These are phyloP conservation scores for Oreamnos americanus DNA, from an alignment of 2,113 vertebrate genomes.

Conservation along the genomic window DNA sequence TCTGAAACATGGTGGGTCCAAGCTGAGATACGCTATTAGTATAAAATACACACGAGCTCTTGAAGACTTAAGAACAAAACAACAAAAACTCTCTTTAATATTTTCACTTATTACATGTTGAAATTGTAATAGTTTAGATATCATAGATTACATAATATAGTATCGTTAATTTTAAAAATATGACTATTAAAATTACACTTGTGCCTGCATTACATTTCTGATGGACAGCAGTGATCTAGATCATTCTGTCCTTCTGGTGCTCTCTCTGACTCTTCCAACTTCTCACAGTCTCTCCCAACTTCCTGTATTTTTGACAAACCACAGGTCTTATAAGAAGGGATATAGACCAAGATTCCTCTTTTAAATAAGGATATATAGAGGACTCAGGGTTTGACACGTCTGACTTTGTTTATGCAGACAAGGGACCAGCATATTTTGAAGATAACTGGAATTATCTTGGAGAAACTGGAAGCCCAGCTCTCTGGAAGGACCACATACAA, in stretches of 20 bases:
- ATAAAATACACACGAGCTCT: not conserved
- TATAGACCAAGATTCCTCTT: not conserved
- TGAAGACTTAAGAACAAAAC: not conserved
- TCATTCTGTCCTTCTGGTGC: not conserved
- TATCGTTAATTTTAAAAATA: not conserved
- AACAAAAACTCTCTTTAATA: not conserved
- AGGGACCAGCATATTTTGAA: not conserved
- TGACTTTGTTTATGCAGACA: not conserved
- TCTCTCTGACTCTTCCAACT: not conserved
- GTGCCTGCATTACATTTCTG: not conserved
- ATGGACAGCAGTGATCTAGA: not conserved
- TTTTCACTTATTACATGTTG: not conserved
- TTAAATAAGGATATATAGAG: not conserved
- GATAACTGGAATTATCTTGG: not conserved
- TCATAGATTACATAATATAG: not conserved
- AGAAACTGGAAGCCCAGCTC: not conserved
- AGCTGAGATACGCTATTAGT: not conserved
- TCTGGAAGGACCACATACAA: too few relatives aligned
- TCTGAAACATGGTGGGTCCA: not conserved
- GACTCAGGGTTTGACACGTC: not conserved
- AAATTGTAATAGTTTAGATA: not conserved
- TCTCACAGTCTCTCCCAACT: not conserved
- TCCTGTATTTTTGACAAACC: not conserved
- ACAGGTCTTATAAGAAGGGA: not conserved
- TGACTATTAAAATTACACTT: not conserved